Base-by-base conservation (phyloP, 2,797 vertebrate species). In the Eptatretus atami region DNA sequence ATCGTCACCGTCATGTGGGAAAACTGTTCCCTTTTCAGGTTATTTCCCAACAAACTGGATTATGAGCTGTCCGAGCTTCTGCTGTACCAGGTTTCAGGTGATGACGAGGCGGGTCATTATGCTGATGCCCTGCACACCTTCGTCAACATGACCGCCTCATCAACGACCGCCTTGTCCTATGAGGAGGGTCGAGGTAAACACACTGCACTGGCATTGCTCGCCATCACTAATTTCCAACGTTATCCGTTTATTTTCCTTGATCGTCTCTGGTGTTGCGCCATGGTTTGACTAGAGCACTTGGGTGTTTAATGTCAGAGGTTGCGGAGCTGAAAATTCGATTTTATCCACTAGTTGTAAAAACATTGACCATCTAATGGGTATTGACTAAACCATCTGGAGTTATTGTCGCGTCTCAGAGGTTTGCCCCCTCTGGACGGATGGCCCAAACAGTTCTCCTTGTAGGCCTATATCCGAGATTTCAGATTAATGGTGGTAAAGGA, bases 41-140 rank as follows among this genome's bases (percentile, higher is more conserved):
- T 13, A 95, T 86, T 86, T 64, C 92, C 86, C 68, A 88, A 98
- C 76, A 95, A 98, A 76, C 85, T 98, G 73, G 87, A 98, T 76
- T 96, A 95, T 63, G 92, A 96, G 73, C 95, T 95, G 76, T 95
- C 88, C n/a, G 92, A 98, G 67, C 77, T 98, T 68, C 79, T 98
- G 70, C 77, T 98, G 53, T 96, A 96, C 76, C 92, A 98, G 70
- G 95, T 95, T 95, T 73, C 86, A 96, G 77, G 90, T 98, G 64
- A 80, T 98, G 15, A 79, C 64, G 90, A 96, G 75, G 92, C 86
- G 10, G 86, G 83, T 53, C 81, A 93, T 2, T 73, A 82, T 71
- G 90, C 82, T 76, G 90, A 98, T 75, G 92, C 90, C 9, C 76
- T 96, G 86, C 94, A 67, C 90, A 98, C 73, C 83, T 98, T 67